A percentile compares a stretch with the other conserved stretches of the same genome.
Conservation (phyloP, 2,797 vertebrate species). For the Tinamus major region DNA sequence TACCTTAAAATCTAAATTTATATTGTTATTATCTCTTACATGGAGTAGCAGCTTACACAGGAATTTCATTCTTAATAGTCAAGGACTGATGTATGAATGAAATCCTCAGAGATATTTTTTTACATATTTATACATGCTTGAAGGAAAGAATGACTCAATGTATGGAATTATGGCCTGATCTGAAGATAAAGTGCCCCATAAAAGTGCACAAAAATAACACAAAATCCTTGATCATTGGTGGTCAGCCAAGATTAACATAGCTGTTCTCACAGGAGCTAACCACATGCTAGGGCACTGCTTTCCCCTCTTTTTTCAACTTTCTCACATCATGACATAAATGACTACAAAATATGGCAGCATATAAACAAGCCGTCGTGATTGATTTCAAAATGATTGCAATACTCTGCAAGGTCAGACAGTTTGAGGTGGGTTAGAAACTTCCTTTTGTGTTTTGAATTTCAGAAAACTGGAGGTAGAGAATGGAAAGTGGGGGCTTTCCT, state of each 20-base stretch:
- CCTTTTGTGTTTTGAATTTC: neutral
- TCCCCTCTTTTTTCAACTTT: constrained; percentile 1
- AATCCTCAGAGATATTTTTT: neutral
- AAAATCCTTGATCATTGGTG: neutral
- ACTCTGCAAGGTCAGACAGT: neutral
- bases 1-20: neutral
- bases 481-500: neutral
- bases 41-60: neutral
- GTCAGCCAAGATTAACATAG: neutral
- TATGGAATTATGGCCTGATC: neutral
- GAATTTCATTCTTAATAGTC: neutral
- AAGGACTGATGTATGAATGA: neutral
- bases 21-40: neutral
- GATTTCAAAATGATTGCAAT: neutral
- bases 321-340: neutral
- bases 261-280: neutral
- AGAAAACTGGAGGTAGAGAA: neutral
- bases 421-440: neutral
- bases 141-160: neutral
- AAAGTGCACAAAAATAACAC: neutral
- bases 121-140: neutral
- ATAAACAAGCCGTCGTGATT: neutral
- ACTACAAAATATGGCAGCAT: neutral
- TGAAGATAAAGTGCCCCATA: neutral
- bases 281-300: neutral